Evolutionary conservation across 2,888 invertebrate species (phyloP).

Genomic region (Ctenicera cuprea): DNA sequence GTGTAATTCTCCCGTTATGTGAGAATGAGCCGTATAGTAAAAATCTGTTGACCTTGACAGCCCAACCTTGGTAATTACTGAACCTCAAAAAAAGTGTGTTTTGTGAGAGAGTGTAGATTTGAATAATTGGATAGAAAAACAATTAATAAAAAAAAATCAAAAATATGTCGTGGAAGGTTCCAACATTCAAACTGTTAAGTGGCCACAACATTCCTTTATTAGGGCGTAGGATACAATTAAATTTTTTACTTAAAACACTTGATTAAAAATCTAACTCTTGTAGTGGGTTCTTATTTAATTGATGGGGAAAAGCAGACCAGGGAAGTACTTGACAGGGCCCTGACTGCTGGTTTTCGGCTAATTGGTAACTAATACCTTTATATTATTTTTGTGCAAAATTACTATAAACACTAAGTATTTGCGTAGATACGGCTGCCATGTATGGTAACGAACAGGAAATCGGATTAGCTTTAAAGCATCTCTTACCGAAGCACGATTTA

Average conservation of each 20-base stretch:
- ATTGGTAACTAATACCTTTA: constrained; percentile 14
- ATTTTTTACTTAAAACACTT: background rate
- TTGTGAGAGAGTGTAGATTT: no score
- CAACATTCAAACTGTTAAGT: constrained; percentile 28
- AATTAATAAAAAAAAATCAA: background rate
- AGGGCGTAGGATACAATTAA: constrained; percentile 22
- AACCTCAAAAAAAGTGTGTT: no score
- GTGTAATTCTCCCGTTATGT: no score
- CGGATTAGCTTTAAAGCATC: constrained; percentile 77
- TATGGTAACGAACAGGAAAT: constrained; percentile 85
- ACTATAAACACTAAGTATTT: no score
- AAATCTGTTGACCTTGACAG: no score
- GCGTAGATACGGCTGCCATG: constrained; percentile 85
- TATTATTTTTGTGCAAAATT: no score
- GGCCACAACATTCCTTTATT: constrained; percentile 34
- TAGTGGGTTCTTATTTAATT: constrained; percentile 36
- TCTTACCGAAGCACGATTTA: constrained; percentile 81
- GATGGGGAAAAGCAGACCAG: background rate
- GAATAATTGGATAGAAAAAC: no score
- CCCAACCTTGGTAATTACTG: no score
- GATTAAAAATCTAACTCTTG: constrained; percentile 9
- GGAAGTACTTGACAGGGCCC: constrained; percentile 24
- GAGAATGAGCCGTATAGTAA: no score
- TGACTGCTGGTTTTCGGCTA: constrained; percentile 29
- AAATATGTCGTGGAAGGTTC: constrained; percentile 8